Conservation (phyloP, 2,797 vertebrate genomes). For the Ptychadena robeensis region DNA sequence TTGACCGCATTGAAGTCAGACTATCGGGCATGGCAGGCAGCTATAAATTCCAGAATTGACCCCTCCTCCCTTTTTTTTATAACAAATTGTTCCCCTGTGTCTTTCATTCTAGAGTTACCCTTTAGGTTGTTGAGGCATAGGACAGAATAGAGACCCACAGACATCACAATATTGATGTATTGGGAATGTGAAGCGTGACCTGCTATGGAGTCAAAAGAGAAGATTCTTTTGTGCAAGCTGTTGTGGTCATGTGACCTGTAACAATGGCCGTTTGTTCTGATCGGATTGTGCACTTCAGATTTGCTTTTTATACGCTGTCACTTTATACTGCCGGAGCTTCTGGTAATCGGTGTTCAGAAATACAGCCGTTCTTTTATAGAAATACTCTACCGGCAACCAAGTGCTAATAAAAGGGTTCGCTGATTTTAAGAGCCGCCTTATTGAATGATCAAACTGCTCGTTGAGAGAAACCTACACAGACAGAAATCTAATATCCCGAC, state of each 20-base stretch:
- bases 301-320: background rate
- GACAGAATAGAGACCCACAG: no score
- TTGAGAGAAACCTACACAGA: no score
- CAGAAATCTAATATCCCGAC: no score
- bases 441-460: background rate
- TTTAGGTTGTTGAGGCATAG: no score
- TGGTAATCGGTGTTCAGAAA: background rate
- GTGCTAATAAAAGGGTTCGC: background rate
- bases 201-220: background rate
- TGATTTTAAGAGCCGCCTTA: no score
- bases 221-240: background rate
- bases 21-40: no score
- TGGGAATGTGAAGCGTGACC: background rate
- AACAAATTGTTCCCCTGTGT: no score
- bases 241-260: background rate
- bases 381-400: background rate
- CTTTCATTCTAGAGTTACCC: no score
- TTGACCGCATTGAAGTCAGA: no score
- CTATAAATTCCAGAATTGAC: no score
- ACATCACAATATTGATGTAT: background rate
- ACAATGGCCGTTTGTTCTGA: constrained; percentile 13
- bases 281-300: constrained; percentile 5
- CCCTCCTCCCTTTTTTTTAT: no score
- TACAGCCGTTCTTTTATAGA: background rate
- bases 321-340: background rate